These are phyloP conservation scores for Macrosoma leucophasiata DNA, from an alignment of 2,888 invertebrate species.

Conservation along the genomic window DNA sequence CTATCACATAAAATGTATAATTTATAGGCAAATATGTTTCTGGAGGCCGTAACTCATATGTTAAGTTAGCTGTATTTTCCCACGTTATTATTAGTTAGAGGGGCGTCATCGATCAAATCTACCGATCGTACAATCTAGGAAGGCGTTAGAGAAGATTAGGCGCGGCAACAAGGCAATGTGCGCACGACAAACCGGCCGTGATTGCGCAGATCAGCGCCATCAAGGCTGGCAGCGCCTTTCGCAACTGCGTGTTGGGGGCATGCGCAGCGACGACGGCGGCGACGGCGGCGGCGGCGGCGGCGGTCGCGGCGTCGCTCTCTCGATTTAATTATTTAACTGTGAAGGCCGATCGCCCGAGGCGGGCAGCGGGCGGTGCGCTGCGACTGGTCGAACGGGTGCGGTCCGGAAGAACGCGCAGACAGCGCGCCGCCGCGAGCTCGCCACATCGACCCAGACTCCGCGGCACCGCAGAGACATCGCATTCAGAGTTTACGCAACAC, in stretches of 20 bases:
- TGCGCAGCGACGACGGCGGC: conserved; percentile 35
- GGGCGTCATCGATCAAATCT: conserved; percentile 44
- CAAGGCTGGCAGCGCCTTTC: conserved; percentile 70
- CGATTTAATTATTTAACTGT: conserved; percentile 69
- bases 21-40: too few relatives aligned
- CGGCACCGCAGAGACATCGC: conserved; percentile 68
- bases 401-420: conserved; percentile 69
- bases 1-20: too few relatives aligned
- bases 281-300: conserved; percentile 34
- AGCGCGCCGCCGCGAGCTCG: conserved; percentile 68
- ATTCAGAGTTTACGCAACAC: conserved; percentile 61
- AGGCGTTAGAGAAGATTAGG: conserved; percentile 57
- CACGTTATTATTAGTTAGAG: too few relatives aligned
- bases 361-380: conserved; percentile 63
- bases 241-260: conserved; percentile 66
- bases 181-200: conserved; percentile 65
- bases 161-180: conserved; percentile 58
- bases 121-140: conserved; percentile 40
- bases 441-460: conserved; percentile 63
- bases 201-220: conserved; percentile 71
- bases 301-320: conserved; percentile 51
- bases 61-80: too few relatives aligned
- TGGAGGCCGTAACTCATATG: too few relatives aligned
- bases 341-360: conserved; percentile 75
- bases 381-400: conserved; percentile 73